These are phyloP conservation scores for Ondatra zibethicus DNA, from an alignment of 2,113 vertebrate genomes.

Conservation along the genomic window DNA sequence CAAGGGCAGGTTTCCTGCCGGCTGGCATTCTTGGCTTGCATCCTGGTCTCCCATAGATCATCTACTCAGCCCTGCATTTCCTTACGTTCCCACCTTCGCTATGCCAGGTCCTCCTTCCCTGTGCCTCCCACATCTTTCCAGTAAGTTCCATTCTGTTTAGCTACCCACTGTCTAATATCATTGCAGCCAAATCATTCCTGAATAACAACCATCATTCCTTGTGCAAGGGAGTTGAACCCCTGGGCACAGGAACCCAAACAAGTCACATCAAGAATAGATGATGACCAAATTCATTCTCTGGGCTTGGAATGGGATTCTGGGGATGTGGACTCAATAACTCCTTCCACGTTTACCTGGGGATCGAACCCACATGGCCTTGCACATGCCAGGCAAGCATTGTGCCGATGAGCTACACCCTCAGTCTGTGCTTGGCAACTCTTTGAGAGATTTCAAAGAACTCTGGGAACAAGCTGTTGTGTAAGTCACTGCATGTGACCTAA, in stretches of 20 bases:
- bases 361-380: neutral
- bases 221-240: neutral
- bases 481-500: neutral
- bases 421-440: neutral
- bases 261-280: neutral
- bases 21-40: neutral
- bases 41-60: rapidly evolving
- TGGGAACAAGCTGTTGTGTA: neutral
- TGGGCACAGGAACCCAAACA: neutral
- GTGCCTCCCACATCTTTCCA: neutral
- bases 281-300: neutral
- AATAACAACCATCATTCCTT: neutral
- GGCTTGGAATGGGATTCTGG: neutral
- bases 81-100: neutral
- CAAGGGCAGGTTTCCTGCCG: neutral
- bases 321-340: too few relatives aligned
- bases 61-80: neutral
- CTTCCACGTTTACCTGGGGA: neutral
- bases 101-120: neutral
- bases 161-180: neutral
- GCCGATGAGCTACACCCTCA: neutral
- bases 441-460: neutral
- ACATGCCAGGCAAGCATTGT: neutral
- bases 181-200: neutral
- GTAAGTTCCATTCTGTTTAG: neutral